Evolutionary conservation across 2,113 vertebrate species (phyloP).

Genomic region (Cisticola juncidis): DNA sequence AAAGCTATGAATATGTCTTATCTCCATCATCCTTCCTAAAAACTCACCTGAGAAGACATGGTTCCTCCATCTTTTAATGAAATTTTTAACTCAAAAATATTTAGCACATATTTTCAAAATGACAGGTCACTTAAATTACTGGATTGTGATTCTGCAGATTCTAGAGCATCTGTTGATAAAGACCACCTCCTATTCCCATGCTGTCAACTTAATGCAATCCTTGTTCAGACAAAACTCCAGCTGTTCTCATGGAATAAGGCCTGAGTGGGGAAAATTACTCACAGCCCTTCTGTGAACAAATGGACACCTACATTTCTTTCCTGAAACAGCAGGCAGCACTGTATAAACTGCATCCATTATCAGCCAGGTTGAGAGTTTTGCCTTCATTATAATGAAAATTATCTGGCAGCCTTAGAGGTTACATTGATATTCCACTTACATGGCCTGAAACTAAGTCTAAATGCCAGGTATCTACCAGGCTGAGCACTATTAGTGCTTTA

Average conservation of each 20-base stretch:
- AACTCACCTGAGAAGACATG: background rate
- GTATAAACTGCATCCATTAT: background rate
- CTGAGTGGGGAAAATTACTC: background rate
- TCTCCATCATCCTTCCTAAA: background rate
- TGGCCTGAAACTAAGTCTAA: background rate
- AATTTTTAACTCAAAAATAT: background rate
- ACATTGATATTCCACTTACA: background rate
- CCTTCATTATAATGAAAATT: background rate
- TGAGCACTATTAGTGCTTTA: background rate
- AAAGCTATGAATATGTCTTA: background rate
- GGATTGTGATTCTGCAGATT: background rate
- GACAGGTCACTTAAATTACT: background rate
- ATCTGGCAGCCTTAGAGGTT: background rate
- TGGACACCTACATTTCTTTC: background rate
- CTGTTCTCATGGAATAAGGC: background rate
- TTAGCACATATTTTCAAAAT: background rate
- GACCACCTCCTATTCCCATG: background rate
- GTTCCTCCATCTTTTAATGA: background rate
- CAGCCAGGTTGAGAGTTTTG: background rate
- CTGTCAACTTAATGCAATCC: background rate
- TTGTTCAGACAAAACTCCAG: background rate
- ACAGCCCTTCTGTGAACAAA: background rate
- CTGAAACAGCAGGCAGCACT: background rate
- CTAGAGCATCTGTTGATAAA: background rate
- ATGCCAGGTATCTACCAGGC: background rate